phyloP scores from a whole-genome alignment of 2,113 vertebrate species.

The Grantiella picta region DNA sequence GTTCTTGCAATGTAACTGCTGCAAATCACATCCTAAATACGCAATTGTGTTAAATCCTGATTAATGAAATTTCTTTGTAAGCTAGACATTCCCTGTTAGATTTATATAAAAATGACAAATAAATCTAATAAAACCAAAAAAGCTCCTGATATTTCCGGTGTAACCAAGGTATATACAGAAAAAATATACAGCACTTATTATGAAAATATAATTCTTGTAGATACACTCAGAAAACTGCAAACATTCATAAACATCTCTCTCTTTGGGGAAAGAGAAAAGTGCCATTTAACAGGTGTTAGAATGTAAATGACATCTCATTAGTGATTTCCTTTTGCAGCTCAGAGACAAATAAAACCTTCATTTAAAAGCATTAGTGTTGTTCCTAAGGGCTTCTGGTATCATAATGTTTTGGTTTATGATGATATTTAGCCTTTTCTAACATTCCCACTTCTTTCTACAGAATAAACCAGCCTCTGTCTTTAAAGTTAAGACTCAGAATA shows the following conservation, averaged over 20 bases:
- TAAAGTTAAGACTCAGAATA: slow-evolving; percentile 48
- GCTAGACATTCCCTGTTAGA: slow-evolving; percentile 49
- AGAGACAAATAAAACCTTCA: slow-evolving; percentile 80
- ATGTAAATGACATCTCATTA: slow-evolving; percentile 85
- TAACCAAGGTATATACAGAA: slow-evolving; percentile 40
- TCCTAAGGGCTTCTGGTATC: slow-evolving; percentile 76
- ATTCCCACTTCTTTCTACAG: slow-evolving; percentile 70
- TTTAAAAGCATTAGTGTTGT: slow-evolving; percentile 79
- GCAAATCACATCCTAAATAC: slow-evolving; percentile 53
- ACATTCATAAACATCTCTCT: slow-evolving; percentile 80
- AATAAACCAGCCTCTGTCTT: slow-evolving; percentile 63
- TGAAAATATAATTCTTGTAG: slow-evolving; percentile 75
- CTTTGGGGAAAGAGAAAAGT: slow-evolving; percentile 80
- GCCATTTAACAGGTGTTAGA: slow-evolving; percentile 85
- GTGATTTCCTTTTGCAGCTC: slow-evolving; percentile 75
- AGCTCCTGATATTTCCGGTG: not conserved
- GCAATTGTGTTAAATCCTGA: slow-evolving; percentile 61
- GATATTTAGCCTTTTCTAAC: slow-evolving; percentile 71
- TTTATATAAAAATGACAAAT: slow-evolving; percentile 31
- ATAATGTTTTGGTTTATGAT: slow-evolving; percentile 79
- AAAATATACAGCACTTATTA: slow-evolving; percentile 70
- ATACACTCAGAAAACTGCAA: slow-evolving; percentile 75
- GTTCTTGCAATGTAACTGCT: slow-evolving; percentile 51
- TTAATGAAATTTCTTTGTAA: slow-evolving; percentile 64
- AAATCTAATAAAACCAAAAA: slow-evolving; percentile 55